Evolutionary conservation across 2,797 vertebrate species (phyloP).

Genomic region (Selene dorsalis): DNA sequence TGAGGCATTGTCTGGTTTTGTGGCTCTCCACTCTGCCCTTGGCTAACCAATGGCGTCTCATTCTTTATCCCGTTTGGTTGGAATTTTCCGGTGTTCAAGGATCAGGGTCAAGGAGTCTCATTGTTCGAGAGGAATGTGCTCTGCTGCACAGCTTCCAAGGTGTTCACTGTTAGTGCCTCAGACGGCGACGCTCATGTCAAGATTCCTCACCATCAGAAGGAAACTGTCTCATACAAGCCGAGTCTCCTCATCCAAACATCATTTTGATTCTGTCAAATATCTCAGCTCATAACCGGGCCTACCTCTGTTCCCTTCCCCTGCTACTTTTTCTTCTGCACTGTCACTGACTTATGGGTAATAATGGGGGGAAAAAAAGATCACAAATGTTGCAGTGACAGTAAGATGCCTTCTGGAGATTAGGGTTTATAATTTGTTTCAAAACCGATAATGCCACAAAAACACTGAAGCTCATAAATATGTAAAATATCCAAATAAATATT

Average conservation of each 20-base stretch:
- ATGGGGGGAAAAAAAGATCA: slow-evolving; percentile 30
- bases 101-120: slow-evolving; percentile 56
- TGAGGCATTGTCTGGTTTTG: slow-evolving; percentile 62
- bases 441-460: slow-evolving; percentile 46
- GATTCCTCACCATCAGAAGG: slow-evolving; percentile 6
- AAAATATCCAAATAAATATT: slow-evolving; percentile 66
- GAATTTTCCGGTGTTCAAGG: slow-evolving; percentile 59
- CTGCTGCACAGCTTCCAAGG: slow-evolving; percentile 29
- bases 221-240: slow-evolving; percentile 4
- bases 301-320: slow-evolving; percentile 7
- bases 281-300: neutral
- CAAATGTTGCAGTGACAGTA: slow-evolving; percentile 40
- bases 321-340: slow-evolving; percentile 5
- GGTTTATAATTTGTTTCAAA: slow-evolving; percentile 61
- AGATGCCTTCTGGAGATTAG: slow-evolving; percentile 54
- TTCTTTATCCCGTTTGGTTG: slow-evolving; percentile 52
- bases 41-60: slow-evolving; percentile 46
- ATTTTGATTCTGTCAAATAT: slow-evolving; percentile 41
- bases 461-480: slow-evolving; percentile 48
- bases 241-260: slow-evolving; percentile 21
- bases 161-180: slow-evolving; percentile 45
- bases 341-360: slow-evolving; percentile 40
- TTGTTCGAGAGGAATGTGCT: slow-evolving; percentile 49
- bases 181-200: slow-evolving; percentile 12
- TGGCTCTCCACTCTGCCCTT: slow-evolving; percentile 53